phyloP scores from a whole-genome alignment of 2,113 vertebrate species.

The Lucifuga dentata region DNA sequence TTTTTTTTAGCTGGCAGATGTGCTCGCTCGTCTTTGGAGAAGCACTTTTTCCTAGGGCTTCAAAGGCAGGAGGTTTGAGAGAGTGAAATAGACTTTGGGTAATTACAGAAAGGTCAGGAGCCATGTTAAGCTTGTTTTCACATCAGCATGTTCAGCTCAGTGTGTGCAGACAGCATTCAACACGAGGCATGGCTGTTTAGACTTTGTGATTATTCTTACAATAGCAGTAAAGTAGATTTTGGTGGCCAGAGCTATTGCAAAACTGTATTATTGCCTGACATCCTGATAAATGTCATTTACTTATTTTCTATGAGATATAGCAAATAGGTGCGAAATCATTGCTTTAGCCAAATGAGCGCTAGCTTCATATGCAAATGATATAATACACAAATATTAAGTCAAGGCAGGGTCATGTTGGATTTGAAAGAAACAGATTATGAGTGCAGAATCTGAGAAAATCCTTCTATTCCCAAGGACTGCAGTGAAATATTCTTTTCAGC shows the following conservation, averaged over 20 bases:
- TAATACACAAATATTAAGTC: too few relatives aligned
- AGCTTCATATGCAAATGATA: slow-evolving; percentile 12
- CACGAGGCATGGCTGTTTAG: slow-evolving; percentile 21
- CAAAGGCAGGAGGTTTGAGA: slow-evolving; percentile 49
- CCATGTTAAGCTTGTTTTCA: slow-evolving; percentile 65
- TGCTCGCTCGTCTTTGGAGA: slow-evolving; percentile 5
- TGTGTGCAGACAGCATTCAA: slow-evolving; percentile 35
- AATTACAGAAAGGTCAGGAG: slow-evolving; percentile 77
- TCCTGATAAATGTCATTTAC: slow-evolving; percentile 7
- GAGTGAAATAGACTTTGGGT: slow-evolving; percentile 52
- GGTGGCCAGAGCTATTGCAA: neutral
- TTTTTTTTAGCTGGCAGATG: slow-evolving; percentile 32
- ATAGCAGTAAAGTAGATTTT: slow-evolving; percentile 19
- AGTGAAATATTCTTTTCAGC: neutral
- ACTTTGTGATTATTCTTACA: slow-evolving; percentile 2
- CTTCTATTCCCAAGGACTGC: too few relatives aligned
- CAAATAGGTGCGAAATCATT: neutral
- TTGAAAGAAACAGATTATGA: too few relatives aligned
- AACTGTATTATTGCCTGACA: slow-evolving; percentile 2
- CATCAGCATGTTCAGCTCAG: slow-evolving; percentile 41
- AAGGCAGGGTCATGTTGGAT: too few relatives aligned
- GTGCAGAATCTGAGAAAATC: too few relatives aligned
- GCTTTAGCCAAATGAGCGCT: neutral
- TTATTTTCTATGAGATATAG: neutral
- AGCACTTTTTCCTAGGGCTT: slow-evolving; percentile 39